Percentiles rank a stretch among this genome's conserved stretches.
Evolutionary conservation across 2,113 vertebrate species (phyloP).

Genomic region (Anguilla rostrata): DNA sequence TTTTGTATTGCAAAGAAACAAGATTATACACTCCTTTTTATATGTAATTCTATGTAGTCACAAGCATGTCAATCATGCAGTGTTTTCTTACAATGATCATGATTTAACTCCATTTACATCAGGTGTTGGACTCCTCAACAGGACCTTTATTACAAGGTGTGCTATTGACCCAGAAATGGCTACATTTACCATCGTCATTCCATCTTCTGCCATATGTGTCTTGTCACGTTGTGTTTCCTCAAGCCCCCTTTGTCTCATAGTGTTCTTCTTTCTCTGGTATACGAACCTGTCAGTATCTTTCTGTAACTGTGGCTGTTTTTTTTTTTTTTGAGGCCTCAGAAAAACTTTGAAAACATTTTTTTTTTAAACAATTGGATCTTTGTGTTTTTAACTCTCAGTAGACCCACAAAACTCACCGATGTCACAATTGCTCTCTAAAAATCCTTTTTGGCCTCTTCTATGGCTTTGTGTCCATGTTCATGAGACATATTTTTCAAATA

Average conservation of each 20-base stretch:
- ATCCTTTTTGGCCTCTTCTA: neutral
- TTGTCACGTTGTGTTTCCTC: neutral
- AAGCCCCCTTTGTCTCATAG: neutral
- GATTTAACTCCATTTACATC: constrained; percentile 67
- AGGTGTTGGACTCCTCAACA: constrained; percentile 80
- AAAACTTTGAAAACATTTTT: neutral
- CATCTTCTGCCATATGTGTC: neutral
- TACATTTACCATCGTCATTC: neutral
- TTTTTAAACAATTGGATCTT: neutral
- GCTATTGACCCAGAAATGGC: constrained; percentile 42
- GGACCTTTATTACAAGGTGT: constrained; percentile 83
- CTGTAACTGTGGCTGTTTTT: neutral
- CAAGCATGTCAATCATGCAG: neutral
- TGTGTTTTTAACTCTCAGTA: neutral
- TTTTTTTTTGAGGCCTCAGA: neutral
- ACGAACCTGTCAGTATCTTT: constrained; percentile 28
- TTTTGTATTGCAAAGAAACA: neutral
- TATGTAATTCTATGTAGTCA: neutral
- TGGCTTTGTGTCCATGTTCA: neutral
- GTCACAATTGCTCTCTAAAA: constrained; percentile 17
- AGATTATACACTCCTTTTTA: neutral
- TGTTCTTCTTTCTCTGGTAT: neutral
- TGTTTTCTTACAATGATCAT: constrained; percentile 32
- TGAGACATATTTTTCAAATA: neutral
- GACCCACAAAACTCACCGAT: constrained; percentile 10